These are phyloP conservation scores for Actinostola sp. DNA, from an alignment of 92 coral and sea anemone species.

Conservation along the genomic window DNA sequence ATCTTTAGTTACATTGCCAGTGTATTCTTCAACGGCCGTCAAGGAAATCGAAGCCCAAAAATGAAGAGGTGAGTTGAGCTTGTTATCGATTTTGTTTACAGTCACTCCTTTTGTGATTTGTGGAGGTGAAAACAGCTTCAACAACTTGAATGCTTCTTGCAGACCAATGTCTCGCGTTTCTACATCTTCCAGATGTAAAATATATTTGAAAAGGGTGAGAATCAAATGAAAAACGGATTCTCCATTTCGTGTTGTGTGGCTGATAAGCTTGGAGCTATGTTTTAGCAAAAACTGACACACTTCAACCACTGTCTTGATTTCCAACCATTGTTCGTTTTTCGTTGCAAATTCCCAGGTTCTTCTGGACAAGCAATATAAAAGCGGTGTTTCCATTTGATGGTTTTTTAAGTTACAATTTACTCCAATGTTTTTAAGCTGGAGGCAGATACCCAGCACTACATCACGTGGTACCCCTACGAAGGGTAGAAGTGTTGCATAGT, in stretches of 20 bases:
- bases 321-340: not conserved
- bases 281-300: slow-evolving; percentile 1
- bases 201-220: not conserved
- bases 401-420: not conserved
- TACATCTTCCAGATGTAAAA: not conserved
- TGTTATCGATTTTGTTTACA: slow-evolving; percentile 1
- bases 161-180: not conserved
- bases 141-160: not conserved
- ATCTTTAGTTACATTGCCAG: not conserved
- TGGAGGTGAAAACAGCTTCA: not conserved
- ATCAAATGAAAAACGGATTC: slow-evolving; percentile 12
- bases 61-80: slow-evolving; percentile 24
- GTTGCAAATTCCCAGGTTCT: too few relatives aligned
- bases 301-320: not conserved
- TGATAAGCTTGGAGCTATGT: not conserved
- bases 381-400: slow-evolving; percentile 18
- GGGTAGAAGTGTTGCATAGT: slow-evolving; percentile 4
- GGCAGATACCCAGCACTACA: not conserved
- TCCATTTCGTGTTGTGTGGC: not conserved
- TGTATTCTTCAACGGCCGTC: not conserved
- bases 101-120: not conserved
- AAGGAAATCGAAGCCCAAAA: slow-evolving; percentile 21
- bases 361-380: slow-evolving; percentile 7
- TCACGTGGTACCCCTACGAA: slow-evolving; percentile 8
- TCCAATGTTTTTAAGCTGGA: slow-evolving; percentile 4